Percentiles rank a stretch among this genome's conserved stretches.
Conservation (phyloP, 2,113 vertebrate genomes). For the Vulpes ferrilata region DNA sequence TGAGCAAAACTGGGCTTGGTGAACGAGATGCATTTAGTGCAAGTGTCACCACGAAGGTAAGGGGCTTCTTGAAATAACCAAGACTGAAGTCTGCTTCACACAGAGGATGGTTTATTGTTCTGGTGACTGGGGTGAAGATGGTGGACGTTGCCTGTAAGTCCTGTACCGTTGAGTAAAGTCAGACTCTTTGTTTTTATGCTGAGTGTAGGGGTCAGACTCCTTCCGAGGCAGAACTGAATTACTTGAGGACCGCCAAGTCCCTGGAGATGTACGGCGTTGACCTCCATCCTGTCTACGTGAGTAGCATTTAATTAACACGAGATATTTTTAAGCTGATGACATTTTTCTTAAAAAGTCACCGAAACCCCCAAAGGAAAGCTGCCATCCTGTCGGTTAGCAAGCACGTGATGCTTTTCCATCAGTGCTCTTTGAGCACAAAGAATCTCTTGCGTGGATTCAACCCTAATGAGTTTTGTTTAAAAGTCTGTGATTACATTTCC, state of each 20-base stretch:
- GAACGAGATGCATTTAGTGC: conserved; percentile 42
- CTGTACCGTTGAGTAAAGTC: neutral
- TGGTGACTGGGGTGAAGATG: neutral
- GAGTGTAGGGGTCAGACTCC: conserved; percentile 91
- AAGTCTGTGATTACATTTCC: conserved; percentile 75
- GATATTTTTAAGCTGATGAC: conserved; percentile 72
- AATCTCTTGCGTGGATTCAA: conserved; percentile 5
- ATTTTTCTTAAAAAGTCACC: conserved; percentile 71
- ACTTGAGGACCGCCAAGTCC: conserved; percentile 92
- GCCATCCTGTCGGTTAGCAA: conserved; percentile 19
- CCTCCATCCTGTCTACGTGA: conserved; percentile 95
- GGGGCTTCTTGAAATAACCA: conserved; percentile 1
- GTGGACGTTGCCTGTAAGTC: neutral
- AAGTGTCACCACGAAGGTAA: neutral
- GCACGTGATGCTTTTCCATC: conserved; percentile 43
- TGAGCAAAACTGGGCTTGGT: conserved; percentile 1
- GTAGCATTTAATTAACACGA: conserved; percentile 83
- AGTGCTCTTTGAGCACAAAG: conserved; percentile 44
- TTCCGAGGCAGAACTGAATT: conserved; percentile 92
- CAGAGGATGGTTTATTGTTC: neutral
- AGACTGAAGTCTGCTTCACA: neutral
- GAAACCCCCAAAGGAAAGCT: conserved; percentile 20
- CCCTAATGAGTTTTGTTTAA: conserved; percentile 71
- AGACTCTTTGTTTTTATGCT: conserved; percentile 70
- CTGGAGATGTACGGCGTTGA: conserved; percentile 97